A percentile compares a stretch with the other conserved stretches of the same genome.
phyloP scores from a whole-genome alignment of 2,888 invertebrate species.

The Allolobophora icterica region DNA sequence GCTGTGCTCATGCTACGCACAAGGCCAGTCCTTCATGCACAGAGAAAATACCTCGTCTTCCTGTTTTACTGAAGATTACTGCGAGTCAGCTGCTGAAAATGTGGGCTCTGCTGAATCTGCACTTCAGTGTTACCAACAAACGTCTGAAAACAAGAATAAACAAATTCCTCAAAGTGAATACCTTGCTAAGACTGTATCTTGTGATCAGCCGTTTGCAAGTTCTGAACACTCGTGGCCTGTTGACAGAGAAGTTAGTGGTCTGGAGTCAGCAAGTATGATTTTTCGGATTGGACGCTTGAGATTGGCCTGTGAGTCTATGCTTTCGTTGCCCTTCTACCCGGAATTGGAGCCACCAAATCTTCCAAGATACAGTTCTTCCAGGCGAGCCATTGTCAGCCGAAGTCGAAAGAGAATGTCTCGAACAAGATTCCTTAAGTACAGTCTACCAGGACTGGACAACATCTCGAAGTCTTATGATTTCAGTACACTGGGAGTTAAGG shows the following conservation, averaged over 20 bases:
- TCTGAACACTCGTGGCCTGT: neutral
- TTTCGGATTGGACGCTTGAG: neutral
- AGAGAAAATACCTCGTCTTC: neutral
- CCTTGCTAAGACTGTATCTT: neutral
- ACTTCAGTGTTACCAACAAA: neutral
- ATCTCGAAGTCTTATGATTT: neutral
- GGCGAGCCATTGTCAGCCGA: neutral
- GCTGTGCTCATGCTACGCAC: neutral
- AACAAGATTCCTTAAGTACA: neutral
- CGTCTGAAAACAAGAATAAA: neutral
- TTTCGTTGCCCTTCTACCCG: neutral
- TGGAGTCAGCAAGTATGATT: neutral
- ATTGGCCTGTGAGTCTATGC: neutral
- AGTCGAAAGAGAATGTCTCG: neutral
- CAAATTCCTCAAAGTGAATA: neutral
- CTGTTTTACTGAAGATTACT: neutral
- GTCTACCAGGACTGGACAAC: neutral
- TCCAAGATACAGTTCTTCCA: neutral
- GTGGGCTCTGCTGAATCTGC: neutral
- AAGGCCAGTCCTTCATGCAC: neutral
- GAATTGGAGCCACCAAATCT: neutral
- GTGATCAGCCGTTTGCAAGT: neutral
- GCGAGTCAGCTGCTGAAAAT: neutral
- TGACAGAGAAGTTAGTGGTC: neutral
- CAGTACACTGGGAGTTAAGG: neutral